Evolutionary conservation across 1,140 invertebrate genomes (phyloP).

Genomic region (Halotydeus destructor): DNA sequence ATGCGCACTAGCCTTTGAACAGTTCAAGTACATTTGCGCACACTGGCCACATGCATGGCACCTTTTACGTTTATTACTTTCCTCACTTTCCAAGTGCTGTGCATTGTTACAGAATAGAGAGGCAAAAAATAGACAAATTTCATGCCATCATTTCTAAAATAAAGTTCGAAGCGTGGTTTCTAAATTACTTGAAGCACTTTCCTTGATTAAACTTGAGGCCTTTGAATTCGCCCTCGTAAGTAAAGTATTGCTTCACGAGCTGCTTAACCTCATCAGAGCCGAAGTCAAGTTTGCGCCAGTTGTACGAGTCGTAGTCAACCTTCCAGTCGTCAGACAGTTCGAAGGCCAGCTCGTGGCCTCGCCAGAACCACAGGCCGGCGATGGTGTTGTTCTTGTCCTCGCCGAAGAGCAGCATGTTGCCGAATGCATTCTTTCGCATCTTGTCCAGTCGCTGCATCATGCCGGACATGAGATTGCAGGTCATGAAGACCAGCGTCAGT

Average conservation of each 20-base stretch:
- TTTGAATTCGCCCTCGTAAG: constrained; percentile 63
- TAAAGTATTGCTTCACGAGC: constrained; percentile 74
- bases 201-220: constrained; percentile 91
- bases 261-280: constrained; percentile 60
- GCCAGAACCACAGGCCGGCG: constrained; percentile 91
- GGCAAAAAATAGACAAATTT: too few species aligned
- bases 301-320: constrained; percentile 89
- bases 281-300: constrained; percentile 85
- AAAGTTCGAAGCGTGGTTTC: too few species aligned
- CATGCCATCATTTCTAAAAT: too few species aligned
- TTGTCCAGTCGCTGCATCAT: constrained; percentile 97
- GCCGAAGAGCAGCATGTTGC: constrained; percentile 78
- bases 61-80: too few species aligned
- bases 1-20: too few species aligned
- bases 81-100: too few species aligned
- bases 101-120: too few species aligned
- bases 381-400: constrained; percentile 77
- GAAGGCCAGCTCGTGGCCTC: constrained; percentile 82
- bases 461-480: constrained; percentile 75
- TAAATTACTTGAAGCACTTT: constrained; percentile 92
- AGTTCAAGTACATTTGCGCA: too few species aligned
- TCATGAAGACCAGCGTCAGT: constrained; percentile 81
- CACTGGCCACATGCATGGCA: too few species aligned
- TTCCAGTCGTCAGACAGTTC: constrained; percentile 70
- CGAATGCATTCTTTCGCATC: constrained; percentile 88